Percentiles rank a stretch among this genome's conserved stretches.
Evolutionary conservation across 1,140 invertebrate species (phyloP).

Genomic region (Andricus grossulariae): DNA sequence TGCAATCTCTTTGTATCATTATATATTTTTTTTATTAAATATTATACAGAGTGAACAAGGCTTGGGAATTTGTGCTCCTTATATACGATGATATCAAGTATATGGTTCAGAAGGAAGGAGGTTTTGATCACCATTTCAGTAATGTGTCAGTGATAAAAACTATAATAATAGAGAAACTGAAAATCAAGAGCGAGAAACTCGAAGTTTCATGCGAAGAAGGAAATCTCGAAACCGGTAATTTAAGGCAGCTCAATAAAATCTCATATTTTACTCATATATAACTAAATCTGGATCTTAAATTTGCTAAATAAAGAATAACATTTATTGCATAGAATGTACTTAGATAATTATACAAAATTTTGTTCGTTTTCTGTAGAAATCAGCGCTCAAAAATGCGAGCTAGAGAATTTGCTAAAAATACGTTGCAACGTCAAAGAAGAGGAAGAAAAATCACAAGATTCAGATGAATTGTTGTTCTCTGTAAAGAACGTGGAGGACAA

Average conservation of each 20-base stretch:
- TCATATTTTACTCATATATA: neutral
- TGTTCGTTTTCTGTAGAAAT: too few species aligned
- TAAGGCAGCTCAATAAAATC: neutral
- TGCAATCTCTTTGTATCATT: neutral
- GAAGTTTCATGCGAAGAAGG: neutral
- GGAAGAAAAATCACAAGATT: neutral
- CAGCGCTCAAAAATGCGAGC: too few species aligned
- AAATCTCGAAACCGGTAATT: neutral
- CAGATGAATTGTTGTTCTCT: neutral
- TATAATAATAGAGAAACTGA: neutral
- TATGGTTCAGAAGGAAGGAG: neutral
- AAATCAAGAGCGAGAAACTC: neutral
- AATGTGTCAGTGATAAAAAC: neutral
- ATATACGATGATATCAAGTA: neutral
- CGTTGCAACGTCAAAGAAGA: neutral
- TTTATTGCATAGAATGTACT: too few species aligned
- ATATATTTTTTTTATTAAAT: neutral
- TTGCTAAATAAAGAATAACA: neutral
- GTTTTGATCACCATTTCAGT: neutral
- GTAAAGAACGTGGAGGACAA: neutral
- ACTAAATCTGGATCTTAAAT: neutral
- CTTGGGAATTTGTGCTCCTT: neutral
- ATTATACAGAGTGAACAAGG: neutral
- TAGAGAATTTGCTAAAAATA: neutral
- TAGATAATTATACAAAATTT: too few species aligned